phyloP scores from a whole-genome alignment of 92 coral and sea anemone genomes.

The Isaurus tuberculatus region DNA sequence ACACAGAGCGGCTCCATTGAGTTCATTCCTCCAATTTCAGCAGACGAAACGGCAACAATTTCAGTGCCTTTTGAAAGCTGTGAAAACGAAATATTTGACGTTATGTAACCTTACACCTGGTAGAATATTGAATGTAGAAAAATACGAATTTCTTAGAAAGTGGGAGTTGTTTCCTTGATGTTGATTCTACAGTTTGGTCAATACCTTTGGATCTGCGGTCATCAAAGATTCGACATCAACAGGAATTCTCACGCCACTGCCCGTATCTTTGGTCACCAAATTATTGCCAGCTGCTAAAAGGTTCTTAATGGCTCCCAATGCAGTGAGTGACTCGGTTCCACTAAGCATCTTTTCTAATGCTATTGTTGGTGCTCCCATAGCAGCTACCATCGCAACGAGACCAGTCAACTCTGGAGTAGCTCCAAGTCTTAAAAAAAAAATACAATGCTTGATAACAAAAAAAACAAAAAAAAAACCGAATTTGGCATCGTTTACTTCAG shows the following conservation, averaged over 20 bases:
- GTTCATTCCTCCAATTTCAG: slow-evolving; percentile 92
- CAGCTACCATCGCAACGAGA: slow-evolving; percentile 59
- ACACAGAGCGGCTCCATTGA: slow-evolving; percentile 84
- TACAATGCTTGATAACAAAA: no score
- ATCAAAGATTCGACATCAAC: slow-evolving; percentile 39
- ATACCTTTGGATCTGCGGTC: slow-evolving; percentile 44
- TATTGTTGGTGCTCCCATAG: slow-evolving; percentile 96
- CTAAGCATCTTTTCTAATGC: slow-evolving; percentile 69
- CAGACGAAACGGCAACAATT: slow-evolving; percentile 72
- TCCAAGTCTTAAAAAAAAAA: slow-evolving; percentile 67
- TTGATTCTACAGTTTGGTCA: not conserved
- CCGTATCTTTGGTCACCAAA: slow-evolving; percentile 46
- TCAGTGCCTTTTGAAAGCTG: slow-evolving; percentile 51
- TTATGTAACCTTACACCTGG: not conserved
- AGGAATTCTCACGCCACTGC: slow-evolving; percentile 48
- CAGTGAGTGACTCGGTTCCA: slow-evolving; percentile 64
- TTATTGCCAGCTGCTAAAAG: slow-evolving; percentile 45
- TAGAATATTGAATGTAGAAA: no score
- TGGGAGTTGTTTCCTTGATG: not conserved
- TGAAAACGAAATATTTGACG: not conserved
- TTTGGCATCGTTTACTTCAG: no score
- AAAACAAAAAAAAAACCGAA: no score
- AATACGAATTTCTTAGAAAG: no score
- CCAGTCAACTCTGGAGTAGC: slow-evolving; percentile 67
- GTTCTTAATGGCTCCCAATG: slow-evolving; percentile 63